Evolutionary conservation across 2,113 vertebrate species (phyloP).

Genomic region (Mugil cephalus): DNA sequence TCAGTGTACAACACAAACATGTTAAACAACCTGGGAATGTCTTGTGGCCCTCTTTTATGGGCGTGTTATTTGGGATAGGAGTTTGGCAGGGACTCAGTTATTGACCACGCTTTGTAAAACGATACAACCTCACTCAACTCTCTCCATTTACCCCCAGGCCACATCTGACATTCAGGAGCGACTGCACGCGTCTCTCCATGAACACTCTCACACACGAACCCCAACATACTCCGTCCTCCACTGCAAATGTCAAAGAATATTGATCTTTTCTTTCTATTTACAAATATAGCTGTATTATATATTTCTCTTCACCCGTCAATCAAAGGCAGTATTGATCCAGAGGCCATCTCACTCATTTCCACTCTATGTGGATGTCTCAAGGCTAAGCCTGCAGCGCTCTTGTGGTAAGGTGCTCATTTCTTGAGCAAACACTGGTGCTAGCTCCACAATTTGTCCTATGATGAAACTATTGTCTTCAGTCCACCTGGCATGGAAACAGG

Average conservation of each 20-base stretch:
- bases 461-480: constrained; percentile 48
- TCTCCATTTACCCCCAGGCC: constrained; percentile 63
- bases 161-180: constrained; percentile 78
- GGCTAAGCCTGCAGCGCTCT: constrained; percentile 41
- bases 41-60: constrained; percentile 11
- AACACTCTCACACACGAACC: constrained; percentile 26
- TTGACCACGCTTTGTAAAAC: constrained; percentile 65
- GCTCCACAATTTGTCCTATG: constrained; percentile 43
- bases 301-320: constrained; percentile 57
- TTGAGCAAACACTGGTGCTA: constrained; percentile 59
- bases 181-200: constrained; percentile 10
- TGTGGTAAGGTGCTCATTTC: constrained; percentile 59
- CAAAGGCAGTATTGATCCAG: constrained; percentile 63
- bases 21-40: constrained; percentile 7
- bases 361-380: constrained; percentile 36
- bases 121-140: constrained; percentile 48
- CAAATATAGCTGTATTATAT: constrained; percentile 27
- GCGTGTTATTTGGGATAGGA: constrained; percentile 51
- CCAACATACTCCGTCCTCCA: not conserved
- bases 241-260: constrained; percentile 71
- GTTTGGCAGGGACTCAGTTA: constrained; percentile 61
- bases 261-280: constrained; percentile 45
- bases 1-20: constrained; percentile 4
- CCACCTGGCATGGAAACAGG: not conserved
- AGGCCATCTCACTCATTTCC: constrained; percentile 30